Conservation (phyloP, 2,797 vertebrate species). For the Champsocephalus esox region DNA sequence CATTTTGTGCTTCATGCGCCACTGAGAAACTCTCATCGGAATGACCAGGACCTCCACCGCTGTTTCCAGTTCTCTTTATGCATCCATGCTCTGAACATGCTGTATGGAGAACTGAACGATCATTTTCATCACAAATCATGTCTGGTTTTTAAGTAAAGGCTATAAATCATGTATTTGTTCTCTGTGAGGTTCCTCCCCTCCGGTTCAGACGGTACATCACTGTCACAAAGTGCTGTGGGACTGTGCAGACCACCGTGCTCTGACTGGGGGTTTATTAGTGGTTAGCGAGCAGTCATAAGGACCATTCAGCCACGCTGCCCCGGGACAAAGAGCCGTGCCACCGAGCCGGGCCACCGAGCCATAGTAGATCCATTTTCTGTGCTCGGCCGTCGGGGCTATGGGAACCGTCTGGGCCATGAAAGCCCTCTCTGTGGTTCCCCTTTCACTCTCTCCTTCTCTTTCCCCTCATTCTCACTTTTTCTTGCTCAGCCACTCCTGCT, state of each 20-base stretch:
- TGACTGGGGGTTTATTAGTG: slow-evolving; percentile 40
- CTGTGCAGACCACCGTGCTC: slow-evolving; percentile 35
- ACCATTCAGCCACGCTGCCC: slow-evolving; percentile 36
- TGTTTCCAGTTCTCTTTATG: no score
- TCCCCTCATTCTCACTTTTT: slow-evolving; percentile 39
- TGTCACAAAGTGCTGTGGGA: slow-evolving; percentile 37
- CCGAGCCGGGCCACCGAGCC: slow-evolving; percentile 41
- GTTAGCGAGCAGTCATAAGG: slow-evolving; percentile 38
- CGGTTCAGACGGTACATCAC: slow-evolving; percentile 25
- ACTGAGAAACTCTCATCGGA: no score
- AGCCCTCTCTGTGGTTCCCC: slow-evolving; percentile 78
- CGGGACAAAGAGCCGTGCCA: slow-evolving; percentile 49
- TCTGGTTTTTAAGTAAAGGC: slow-evolving; percentile 4
- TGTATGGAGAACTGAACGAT: background rate
- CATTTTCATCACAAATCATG: slow-evolving; percentile 18
- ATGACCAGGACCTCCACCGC: no score
- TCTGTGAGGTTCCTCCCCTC: slow-evolving; percentile 22
- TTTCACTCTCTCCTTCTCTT: slow-evolving; percentile 63
- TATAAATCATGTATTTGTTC: slow-evolving; percentile 18
- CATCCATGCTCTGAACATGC: background rate
- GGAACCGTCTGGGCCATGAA: slow-evolving; percentile 75
- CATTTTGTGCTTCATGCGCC: no score
- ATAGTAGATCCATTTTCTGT: slow-evolving; percentile 70
- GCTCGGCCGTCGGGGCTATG: slow-evolving; percentile 59
- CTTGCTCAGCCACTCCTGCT: slow-evolving; percentile 41